Evolutionary conservation across 2,113 vertebrate genomes (phyloP).

Genomic region (Mormyrus lacerda): DNA sequence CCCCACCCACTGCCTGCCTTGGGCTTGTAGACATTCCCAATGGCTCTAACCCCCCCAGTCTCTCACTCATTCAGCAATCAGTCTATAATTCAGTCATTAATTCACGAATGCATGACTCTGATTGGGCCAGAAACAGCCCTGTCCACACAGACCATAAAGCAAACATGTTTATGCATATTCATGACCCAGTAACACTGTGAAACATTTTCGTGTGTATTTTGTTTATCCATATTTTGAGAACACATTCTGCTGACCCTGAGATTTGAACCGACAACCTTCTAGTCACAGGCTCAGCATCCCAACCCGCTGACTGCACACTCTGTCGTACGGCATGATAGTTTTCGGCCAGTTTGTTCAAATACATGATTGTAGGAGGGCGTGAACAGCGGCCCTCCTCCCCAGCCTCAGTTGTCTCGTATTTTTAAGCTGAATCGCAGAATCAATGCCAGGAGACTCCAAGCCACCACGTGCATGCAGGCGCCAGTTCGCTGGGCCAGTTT

Average conservation of each 20-base stretch:
- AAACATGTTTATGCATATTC: background rate
- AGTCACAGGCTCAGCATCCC: background rate
- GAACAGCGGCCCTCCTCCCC: background rate
- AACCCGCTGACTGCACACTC: background rate
- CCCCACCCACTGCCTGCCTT: background rate
- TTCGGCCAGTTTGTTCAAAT: background rate
- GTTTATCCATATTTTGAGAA: background rate
- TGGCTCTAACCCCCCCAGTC: background rate
- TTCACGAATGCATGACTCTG: background rate
- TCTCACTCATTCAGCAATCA: background rate
- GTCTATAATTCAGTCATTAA: background rate
- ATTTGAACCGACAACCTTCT: background rate
- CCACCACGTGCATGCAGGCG: conserved; percentile 24
- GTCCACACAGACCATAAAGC: background rate
- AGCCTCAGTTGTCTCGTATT: background rate
- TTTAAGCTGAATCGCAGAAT: background rate
- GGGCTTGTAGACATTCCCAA: background rate
- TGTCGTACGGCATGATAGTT: background rate
- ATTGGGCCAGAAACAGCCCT: background rate
- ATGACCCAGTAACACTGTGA: background rate
- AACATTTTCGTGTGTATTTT: background rate
- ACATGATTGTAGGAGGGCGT: background rate
- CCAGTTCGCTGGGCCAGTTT: conserved; percentile 30
- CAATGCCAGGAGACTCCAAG: conserved; percentile 1
- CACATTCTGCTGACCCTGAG: background rate